Evolutionary conservation across 2,888 invertebrate species (phyloP).

Genomic region (Acanthacorydalis orientalis): DNA sequence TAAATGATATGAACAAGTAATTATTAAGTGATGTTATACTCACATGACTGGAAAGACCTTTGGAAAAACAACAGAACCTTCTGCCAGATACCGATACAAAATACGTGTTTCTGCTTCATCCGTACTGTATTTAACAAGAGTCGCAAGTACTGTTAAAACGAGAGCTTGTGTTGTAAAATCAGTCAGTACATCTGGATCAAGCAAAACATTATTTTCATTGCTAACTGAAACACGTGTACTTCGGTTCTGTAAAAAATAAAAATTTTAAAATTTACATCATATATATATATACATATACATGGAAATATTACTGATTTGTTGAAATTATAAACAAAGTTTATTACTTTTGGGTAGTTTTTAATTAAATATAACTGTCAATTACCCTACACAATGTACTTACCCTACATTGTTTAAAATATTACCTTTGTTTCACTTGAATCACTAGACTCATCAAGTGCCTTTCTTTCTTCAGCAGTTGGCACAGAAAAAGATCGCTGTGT

Average conservation of each 20-base stretch:
- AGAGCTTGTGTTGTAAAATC: slow-evolving; percentile 90
- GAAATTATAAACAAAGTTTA: too few species aligned
- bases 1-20: not conserved
- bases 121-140: slow-evolving; percentile 89
- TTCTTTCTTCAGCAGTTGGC: slow-evolving; percentile 70
- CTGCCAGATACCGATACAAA: slow-evolving; percentile 91
- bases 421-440: slow-evolving; percentile 24
- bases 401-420: slow-evolving; percentile 12
- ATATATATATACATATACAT: not conserved
- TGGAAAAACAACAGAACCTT: slow-evolving; percentile 94
- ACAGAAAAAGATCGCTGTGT: slow-evolving; percentile 86
- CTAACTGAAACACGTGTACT: slow-evolving; percentile 70
- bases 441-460: slow-evolving; percentile 25
- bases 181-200: slow-evolving; percentile 85
- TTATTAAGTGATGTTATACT: slow-evolving; percentile 27
- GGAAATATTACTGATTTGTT: too few species aligned
- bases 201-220: slow-evolving; percentile 84
- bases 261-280: too few species aligned
- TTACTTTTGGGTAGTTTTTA: not conserved
- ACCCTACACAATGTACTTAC: not conserved
- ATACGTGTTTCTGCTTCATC: slow-evolving; percentile 90
- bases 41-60: slow-evolving; percentile 96
- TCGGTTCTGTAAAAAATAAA: slow-evolving; percentile 59
- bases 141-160: slow-evolving; percentile 87
- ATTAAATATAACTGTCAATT: not conserved